Percentiles rank a stretch among this genome's conserved stretches.
Conservation (phyloP, 1,140 invertebrate species). For the Mactra quadrangularis region DNA sequence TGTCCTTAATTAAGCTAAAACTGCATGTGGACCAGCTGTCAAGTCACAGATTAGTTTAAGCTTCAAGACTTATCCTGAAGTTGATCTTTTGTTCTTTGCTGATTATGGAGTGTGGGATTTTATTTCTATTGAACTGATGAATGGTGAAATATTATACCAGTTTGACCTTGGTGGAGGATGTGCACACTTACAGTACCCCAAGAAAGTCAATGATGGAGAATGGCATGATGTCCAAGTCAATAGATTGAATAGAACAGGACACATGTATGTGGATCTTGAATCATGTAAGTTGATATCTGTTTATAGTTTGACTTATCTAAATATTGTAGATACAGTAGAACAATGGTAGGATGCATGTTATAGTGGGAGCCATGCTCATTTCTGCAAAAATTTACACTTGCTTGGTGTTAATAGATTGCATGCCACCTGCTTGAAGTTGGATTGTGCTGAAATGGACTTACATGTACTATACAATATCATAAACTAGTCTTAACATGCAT, state of each 20-base stretch:
- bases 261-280: conserved; percentile 86
- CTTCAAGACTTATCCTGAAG: conserved; percentile 93
- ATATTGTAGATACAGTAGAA: too few species aligned
- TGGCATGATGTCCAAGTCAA: conserved; percentile 94
- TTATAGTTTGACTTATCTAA: too few species aligned
- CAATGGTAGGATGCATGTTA: conserved; percentile 1
- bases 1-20: conserved; percentile 86
- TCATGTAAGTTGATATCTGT: conserved; percentile 66
- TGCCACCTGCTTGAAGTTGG: too few species aligned
- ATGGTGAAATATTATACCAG: conserved; percentile 88
- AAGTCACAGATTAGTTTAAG: conserved; percentile 88
- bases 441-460: too few species aligned
- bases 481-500: too few species aligned
- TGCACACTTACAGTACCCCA: conserved; percentile 84
- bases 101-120: conserved; percentile 88
- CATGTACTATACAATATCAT: too few species aligned
- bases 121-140: conserved; percentile 92
- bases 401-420: too few species aligned
- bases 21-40: conserved; percentile 85
- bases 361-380: too few species aligned
- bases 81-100: conserved; percentile 96
- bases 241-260: conserved; percentile 87
- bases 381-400: too few species aligned
- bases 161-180: conserved; percentile 90
- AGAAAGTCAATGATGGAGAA: conserved; percentile 90